phyloP scores from a whole-genome alignment of 2,113 vertebrate genomes.

The Lynx canadensis region DNA sequence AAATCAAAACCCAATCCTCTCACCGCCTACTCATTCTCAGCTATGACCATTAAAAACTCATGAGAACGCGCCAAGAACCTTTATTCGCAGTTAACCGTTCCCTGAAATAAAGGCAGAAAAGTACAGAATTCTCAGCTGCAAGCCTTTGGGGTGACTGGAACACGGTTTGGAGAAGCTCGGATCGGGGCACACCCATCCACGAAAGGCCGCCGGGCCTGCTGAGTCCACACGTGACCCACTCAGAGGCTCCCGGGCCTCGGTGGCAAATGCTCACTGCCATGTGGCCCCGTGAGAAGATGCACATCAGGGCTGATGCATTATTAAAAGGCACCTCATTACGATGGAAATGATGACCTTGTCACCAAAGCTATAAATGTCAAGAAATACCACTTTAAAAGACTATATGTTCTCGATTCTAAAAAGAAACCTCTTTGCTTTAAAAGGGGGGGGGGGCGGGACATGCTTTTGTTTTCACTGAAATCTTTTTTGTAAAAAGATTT shows the following conservation, averaged over 20 bases:
- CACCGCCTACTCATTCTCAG: constrained; percentile 21
- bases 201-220: not conserved
- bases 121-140: not conserved
- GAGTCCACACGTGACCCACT: not conserved
- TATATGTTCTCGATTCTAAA: constrained; percentile 85
- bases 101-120: not conserved
- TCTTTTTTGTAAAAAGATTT: constrained; percentile 34
- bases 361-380: constrained; percentile 84
- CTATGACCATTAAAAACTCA: not conserved
- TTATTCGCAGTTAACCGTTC: not conserved
- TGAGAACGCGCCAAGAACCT: not conserved
- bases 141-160: not conserved
- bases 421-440: constrained; percentile 57
- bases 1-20: constrained; percentile 30
- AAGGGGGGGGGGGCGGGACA: not conserved
- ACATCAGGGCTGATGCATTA: constrained; percentile 58
- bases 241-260: not conserved
- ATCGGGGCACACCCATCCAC: not conserved
- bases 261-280: not conserved
- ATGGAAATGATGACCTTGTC: constrained; percentile 86
- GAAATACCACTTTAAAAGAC: constrained; percentile 84
- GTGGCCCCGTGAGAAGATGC: not conserved
- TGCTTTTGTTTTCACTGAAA: constrained; percentile 64
- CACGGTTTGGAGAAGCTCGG: not conserved
- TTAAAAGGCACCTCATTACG: constrained; percentile 76